phyloP scores from a whole-genome alignment of 2,797 vertebrate genomes.

The Bradypus variegatus region DNA sequence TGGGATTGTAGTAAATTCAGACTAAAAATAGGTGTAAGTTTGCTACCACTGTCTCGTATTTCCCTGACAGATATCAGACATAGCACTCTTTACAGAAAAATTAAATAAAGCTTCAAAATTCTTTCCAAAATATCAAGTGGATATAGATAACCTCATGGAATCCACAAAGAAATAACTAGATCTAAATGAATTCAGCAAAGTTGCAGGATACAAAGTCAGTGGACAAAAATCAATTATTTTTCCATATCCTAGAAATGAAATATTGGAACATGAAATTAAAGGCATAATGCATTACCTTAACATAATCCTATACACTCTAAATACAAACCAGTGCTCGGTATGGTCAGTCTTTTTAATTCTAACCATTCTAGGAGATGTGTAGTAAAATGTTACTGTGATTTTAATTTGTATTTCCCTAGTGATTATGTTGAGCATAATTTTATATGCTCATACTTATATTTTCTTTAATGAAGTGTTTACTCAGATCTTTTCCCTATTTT shows the following conservation, averaged over 20 bases:
- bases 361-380: neutral
- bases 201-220: neutral
- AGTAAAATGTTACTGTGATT: neutral
- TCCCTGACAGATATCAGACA: neutral
- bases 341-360: neutral
- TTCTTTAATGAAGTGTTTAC: neutral
- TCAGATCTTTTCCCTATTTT: neutral
- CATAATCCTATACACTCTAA: neutral
- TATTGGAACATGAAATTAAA: neutral
- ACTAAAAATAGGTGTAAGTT: neutral
- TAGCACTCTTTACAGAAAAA: neutral
- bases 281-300: neutral
- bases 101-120: slow-evolving; percentile 2
- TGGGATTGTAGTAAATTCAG: neutral
- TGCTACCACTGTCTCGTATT: neutral
- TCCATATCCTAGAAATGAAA: neutral
- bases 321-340: neutral
- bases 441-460: neutral
- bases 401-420: neutral
- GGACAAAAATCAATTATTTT: neutral
- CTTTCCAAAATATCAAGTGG: neutral
- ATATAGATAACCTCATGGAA: neutral
- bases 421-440: neutral
- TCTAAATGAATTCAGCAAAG: slow-evolving; percentile 20
- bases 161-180: neutral